Conservation (phyloP, 2,888 invertebrate species). For the Monoplex corrugatus region DNA sequence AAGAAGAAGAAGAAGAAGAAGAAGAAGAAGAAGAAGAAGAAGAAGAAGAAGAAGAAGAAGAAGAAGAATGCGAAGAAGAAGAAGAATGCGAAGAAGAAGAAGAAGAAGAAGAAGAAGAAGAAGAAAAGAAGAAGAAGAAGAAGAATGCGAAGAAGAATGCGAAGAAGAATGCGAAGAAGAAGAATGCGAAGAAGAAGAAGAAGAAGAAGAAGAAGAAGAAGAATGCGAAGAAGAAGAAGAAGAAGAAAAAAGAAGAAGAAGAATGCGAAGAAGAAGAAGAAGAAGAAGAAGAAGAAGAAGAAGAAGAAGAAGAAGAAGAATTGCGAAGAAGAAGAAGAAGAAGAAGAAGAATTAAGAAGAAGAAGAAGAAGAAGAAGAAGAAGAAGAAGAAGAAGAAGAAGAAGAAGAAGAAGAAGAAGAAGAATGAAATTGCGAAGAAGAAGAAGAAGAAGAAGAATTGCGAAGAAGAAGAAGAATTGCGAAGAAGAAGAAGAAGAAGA, state of each 20-base stretch:
- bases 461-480: background rate
- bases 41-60: too few relatives aligned
- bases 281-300: too few relatives aligned
- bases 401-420: background rate
- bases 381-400: background rate
- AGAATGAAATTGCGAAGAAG: background rate
- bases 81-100: background rate
- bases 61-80: background rate
- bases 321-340: background rate
- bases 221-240: too few relatives aligned
- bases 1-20: too few relatives aligned
- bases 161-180: too few relatives aligned
- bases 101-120: background rate
- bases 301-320: background rate
- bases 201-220: background rate
- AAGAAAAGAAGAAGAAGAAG: too few relatives aligned
- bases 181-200: background rate
- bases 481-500: background rate
- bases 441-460: background rate
- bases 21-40: too few relatives aligned
- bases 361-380: constrained; percentile 1
- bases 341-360: constrained; percentile 1
- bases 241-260: too few relatives aligned
- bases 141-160: too few relatives aligned
- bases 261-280: too few relatives aligned